Evolutionary conservation across 2,797 vertebrate genomes (phyloP).

Genomic region (Onychomys torridus): DNA sequence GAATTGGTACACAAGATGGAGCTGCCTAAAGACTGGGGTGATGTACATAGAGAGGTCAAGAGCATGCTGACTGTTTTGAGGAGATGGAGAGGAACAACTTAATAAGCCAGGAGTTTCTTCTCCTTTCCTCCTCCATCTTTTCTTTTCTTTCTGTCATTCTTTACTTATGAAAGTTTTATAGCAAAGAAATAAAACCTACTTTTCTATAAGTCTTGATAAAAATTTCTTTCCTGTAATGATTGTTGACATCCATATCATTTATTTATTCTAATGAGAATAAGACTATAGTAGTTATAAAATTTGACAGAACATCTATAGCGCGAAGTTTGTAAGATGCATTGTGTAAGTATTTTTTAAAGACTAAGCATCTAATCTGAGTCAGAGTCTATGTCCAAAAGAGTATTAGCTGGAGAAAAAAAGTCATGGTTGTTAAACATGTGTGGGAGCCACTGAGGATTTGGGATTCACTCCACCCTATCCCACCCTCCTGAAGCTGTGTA

Average conservation of each 20-base stretch:
- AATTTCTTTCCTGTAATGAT: background rate
- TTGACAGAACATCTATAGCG: background rate
- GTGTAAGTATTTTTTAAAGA: background rate
- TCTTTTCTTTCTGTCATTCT: background rate
- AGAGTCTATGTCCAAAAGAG: background rate
- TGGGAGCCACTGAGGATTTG: conserved; percentile 29
- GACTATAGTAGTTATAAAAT: background rate
- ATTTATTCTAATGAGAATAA: conserved; percentile 47
- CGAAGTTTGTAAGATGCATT: background rate
- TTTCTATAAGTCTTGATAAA: background rate
- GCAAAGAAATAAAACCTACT: background rate
- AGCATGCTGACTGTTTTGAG: background rate
- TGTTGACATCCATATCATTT: conserved; percentile 4
- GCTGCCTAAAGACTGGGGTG: background rate
- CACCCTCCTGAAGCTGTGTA: conserved; percentile 31
- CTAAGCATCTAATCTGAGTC: conserved; percentile 51
- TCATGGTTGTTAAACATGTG: background rate
- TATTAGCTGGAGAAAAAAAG: conserved; percentile 57
- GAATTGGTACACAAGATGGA: background rate
- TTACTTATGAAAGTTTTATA: background rate
- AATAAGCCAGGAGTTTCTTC: background rate
- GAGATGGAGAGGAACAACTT: background rate
- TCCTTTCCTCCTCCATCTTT: background rate
- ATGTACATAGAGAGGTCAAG: background rate
- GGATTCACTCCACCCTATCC: background rate